Evolutionary conservation across 2,797 vertebrate species (phyloP), one percentile per base, ranked within the genome.

Genomic region (Carapus acus): DNA sequence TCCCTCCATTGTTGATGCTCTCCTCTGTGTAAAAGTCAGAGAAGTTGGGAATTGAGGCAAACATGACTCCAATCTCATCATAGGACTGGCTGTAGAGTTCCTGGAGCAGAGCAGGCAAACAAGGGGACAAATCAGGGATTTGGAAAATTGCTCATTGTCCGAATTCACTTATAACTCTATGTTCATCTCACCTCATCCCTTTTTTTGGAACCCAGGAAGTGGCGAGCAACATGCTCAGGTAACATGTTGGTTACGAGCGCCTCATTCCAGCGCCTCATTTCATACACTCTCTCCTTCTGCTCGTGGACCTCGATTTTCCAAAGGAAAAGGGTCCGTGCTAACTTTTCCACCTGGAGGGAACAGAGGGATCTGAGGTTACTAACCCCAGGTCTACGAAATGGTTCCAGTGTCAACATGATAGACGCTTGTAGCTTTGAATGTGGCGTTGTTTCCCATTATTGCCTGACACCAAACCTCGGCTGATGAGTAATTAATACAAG

Each of bases 21-120:
- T 97, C 95, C 74, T 98, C 96, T 0, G 94, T 98, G 82, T 98
- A 98, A 79, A 98, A 98, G 83, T 97, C 96, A 0, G 94, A 94
- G 4, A 98, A 98, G 75, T 98, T 97, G 53, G 95, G 95, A 54
- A 98, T 91, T 0, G 96, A 98, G 23, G 96, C 96, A 2, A 98
- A 98, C 94, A 98, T 98, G 58, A 98, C 94, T 0, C 96, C 95
- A 0, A 97, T 95, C 79, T 97, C 95, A 1, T 98, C 93, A 0
- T 98, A 97, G 0, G 94, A 93, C 61, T 98, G 94, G 76, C 94
- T 97, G 80, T 98, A 98, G 46, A 98, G 74, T 78, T 98, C 95
- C 95, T 98, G 67, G 4, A 67, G 61, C 20, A 65, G 18, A 16
- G 0, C 0, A 54, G 2, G 57, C 17, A 1, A 14, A 69, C 14